Evolutionary conservation across 2,113 vertebrate species (phyloP).

Genomic region (Bothrops jararaca): DNA sequence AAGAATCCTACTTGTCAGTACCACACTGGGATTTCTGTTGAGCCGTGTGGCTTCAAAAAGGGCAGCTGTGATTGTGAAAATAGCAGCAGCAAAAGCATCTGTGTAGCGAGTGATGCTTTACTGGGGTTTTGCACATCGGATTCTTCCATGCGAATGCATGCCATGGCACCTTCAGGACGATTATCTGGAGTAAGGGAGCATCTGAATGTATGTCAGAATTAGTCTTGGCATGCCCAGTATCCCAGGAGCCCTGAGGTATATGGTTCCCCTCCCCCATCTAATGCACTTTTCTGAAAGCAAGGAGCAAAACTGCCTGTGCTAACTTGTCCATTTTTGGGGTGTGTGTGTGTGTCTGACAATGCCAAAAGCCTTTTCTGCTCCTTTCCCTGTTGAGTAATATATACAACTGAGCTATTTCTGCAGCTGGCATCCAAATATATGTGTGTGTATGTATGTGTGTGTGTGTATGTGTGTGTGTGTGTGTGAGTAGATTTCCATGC

Average conservation of each 20-base stretch:
- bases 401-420: background rate
- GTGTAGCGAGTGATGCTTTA: background rate
- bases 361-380: background rate
- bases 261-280: background rate
- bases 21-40: background rate
- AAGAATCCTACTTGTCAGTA: background rate
- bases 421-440: background rate
- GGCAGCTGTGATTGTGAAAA: background rate
- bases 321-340: background rate
- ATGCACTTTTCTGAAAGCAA: background rate
- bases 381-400: background rate
- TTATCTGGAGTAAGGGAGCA: too few relatives aligned
- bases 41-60: background rate
- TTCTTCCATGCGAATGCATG: background rate
- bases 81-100: background rate
- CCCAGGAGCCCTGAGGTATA: background rate
- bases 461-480: background rate
- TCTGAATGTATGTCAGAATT: background rate
- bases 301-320: background rate
- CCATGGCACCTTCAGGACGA: background rate
- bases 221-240: background rate
- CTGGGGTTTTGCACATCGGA: background rate
- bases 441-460: fast-evolving
- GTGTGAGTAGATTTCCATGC: background rate
- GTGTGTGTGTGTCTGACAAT: background rate